Base-by-base conservation (phyloP, 2,888 invertebrate genomes). In the Clepsis dumicolana region DNA sequence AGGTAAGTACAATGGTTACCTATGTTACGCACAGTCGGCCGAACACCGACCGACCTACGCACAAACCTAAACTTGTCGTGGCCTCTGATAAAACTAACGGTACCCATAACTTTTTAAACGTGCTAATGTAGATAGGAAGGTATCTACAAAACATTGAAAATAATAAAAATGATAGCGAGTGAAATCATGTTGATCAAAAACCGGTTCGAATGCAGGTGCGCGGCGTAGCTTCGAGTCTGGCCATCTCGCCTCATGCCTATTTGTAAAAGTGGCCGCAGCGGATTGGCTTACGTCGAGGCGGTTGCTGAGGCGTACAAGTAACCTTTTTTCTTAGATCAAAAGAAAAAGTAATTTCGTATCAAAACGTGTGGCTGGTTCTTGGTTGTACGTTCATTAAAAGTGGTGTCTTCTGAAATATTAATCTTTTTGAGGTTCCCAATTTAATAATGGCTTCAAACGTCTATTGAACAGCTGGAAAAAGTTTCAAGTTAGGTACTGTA, bases 181-280 rank as follows among this genome's bases (percentile, higher is more conserved):
- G 90, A 91, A 92, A 92, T 89, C 89, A 84, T 90, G 90, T 91
- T 89, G 83, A 75, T 79, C 75, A 76, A 27, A 79, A 88, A 91
- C 92, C 90, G 87, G 92, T 93, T 90, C 80, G 69, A 77, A 81
- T 88, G 91, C 92, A 93, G 92, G 92, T 92, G 92, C 87, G 88
- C 84, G 73, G 73, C 72, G 70, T 72, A 69, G 73, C 50, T 41
- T 65, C 52, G 41, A n/a, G 65, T 67, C 71, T 70, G 71, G 70
- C 74, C 77, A 77, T 80, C 79, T 80, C 57, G 68, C 57, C 41
- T 38, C 66, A 63, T 64, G 53, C 68, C 48, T 53, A 65, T 60
- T 65, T 65, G 65, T 65, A 65, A 65, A 65, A 65, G 60, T 65
- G 16, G 60, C 53, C 65, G 53, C 41, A 38, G 65, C 57, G 65